phyloP scores from a whole-genome alignment of 2,113 vertebrate species.

The Aptenodytes forsteri region DNA sequence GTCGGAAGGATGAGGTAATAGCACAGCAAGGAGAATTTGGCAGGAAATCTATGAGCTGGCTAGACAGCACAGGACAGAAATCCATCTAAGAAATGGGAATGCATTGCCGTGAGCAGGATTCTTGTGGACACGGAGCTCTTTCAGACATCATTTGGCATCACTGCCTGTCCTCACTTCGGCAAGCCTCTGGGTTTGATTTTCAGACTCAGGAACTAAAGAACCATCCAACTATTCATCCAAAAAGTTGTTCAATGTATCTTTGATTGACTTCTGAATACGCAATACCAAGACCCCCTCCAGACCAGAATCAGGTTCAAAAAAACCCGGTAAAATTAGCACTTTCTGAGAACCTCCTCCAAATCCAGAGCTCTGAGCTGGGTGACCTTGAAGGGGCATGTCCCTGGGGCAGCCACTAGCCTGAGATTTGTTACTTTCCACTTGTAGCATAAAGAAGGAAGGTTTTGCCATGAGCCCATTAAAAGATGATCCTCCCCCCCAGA shows the following conservation, averaged over 20 bases:
- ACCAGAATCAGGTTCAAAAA: not conserved
- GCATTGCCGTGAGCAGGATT: not conserved
- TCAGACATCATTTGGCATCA: slow-evolving; percentile 49
- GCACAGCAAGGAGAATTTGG: slow-evolving; percentile 46
- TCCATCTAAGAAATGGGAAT: slow-evolving; percentile 43
- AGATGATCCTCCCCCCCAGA: not conserved
- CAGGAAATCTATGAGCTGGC: slow-evolving; percentile 54
- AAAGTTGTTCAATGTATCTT: not conserved
- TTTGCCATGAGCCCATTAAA: not conserved
- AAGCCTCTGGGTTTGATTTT: not conserved
- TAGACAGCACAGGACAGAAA: slow-evolving; percentile 45
- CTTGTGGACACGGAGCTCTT: slow-evolving; percentile 18
- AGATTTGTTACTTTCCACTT: not conserved
- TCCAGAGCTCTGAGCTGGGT: not conserved
- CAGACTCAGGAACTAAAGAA: not conserved
- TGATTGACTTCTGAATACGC: not conserved
- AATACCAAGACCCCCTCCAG: not conserved
- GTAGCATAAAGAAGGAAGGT: not conserved
- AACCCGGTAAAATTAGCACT: not conserved
- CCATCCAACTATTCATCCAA: not conserved
- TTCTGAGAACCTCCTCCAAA: not conserved
- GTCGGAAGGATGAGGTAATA: slow-evolving; percentile 62
- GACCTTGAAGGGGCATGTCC: not conserved
- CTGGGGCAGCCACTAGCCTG: not conserved
- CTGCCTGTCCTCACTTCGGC: not conserved